These are phyloP conservation scores for Mylabris phalerata DNA, from an alignment of 1,140 invertebrate species.

Conservation along the genomic window DNA sequence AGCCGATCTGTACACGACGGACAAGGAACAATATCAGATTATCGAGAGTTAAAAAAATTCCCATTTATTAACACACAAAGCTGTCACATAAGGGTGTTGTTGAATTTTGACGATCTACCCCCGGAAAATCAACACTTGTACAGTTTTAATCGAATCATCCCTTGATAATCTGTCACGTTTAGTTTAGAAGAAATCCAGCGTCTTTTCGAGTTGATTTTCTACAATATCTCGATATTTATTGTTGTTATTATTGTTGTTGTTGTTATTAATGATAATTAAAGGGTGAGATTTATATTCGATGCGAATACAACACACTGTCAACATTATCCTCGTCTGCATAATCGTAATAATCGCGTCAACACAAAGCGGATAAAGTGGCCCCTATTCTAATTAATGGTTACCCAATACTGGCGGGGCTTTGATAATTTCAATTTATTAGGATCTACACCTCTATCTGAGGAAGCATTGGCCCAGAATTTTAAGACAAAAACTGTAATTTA, in stretches of 20 bases:
- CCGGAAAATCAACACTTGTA: constrained; percentile 30
- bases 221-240: no score
- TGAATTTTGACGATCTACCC: background rate
- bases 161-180: no score
- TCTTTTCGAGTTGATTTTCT: no score
- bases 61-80: constrained; percentile 16
- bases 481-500: constrained; percentile 19
- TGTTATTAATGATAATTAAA: constrained; percentile 2
- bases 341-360: constrained; percentile 14
- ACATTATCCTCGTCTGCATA: constrained; percentile 6
- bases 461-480: constrained; percentile 4
- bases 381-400: constrained; percentile 20
- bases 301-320: constrained; percentile 19
- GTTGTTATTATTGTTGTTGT: constrained; percentile 13
- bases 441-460: constrained; percentile 11
- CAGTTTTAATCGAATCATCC: constrained; percentile 22
- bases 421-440: constrained; percentile 22
- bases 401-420: constrained; percentile 15
- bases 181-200: no score
- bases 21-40: constrained; percentile 41
- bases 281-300: constrained; percentile 4
- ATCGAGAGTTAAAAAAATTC: constrained; percentile 29
- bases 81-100: constrained; percentile 16
- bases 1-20: constrained; percentile 26
- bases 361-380: constrained; percentile 20